Conservation (phyloP, 2,888 invertebrate species). For the Drosophila tanythrix region DNA sequence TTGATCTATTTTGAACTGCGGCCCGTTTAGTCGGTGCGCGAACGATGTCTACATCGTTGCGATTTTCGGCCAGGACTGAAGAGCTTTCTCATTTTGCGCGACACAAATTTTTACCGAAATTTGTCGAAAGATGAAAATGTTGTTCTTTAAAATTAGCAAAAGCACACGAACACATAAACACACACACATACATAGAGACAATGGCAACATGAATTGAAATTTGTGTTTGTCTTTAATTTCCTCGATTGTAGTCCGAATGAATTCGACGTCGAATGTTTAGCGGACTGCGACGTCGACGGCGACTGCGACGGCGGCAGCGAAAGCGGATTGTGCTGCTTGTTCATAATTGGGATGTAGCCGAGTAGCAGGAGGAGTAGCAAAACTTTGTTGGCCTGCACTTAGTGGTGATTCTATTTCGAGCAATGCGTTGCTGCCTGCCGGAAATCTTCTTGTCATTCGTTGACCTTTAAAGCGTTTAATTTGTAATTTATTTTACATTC, state of each 20-base stretch:
- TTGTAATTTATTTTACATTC: slow-evolving; percentile 18
- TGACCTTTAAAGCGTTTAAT: slow-evolving; percentile 68
- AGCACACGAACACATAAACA: slow-evolving; percentile 32
- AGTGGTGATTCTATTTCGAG: slow-evolving; percentile 58
- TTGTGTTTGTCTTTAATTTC: slow-evolving; percentile 46
- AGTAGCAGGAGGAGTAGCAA: slow-evolving; percentile 66
- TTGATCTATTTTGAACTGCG: slow-evolving; percentile 28
- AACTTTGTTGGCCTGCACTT: slow-evolving; percentile 69
- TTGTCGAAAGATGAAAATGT: slow-evolving; percentile 77
- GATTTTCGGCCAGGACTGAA: slow-evolving; percentile 84
- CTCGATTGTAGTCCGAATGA: slow-evolving; percentile 36
- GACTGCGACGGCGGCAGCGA: not conserved
- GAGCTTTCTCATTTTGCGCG: slow-evolving; percentile 78
- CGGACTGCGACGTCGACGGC: slow-evolving; percentile 19
- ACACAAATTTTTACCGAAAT: slow-evolving; percentile 73
- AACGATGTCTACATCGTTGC: slow-evolving; percentile 82
- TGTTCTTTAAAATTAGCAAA: slow-evolving; percentile 79
- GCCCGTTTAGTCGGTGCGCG: slow-evolving; percentile 47
- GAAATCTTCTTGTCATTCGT: slow-evolving; percentile 76
- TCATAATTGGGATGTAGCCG: slow-evolving; percentile 66
- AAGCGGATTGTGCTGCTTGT: slow-evolving; percentile 32
- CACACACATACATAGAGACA: slow-evolving; percentile 12
- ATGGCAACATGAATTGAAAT: slow-evolving; percentile 54
- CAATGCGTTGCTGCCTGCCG: slow-evolving; percentile 61
- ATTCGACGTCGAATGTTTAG: slow-evolving; percentile 1